Base-by-base conservation (phyloP, 2,113 vertebrate species). In the Falco punctatus region DNA sequence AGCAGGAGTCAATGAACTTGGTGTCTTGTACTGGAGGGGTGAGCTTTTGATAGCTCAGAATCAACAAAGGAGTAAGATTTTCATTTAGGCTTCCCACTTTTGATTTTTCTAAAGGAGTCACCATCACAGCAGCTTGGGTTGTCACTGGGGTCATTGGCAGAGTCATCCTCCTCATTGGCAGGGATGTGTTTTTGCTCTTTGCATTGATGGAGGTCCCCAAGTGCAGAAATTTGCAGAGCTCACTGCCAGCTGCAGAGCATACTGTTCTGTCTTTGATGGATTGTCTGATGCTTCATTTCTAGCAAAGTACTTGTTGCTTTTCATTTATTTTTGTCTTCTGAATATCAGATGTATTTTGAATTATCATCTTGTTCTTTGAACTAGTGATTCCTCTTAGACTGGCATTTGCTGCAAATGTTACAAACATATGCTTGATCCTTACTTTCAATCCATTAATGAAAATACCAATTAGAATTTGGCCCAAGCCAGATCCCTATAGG, bases 141-240 rank as follows among this genome's bases (percentile, higher is more conserved):
- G 19, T 9, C 21, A n/a, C 8, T 13, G 21, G 5, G 5, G 5
- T 58, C 51, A 38, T 5, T 46, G 69, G 5, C 23, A 81, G 20
- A 7, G 18, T 35, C 32, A 5, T 26, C 3, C 5, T 7, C 4
- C 3, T 49, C 2, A 0, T 5, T 51, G 57, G 7, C 28, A 67
- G 10, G 24, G 57, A 77, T 15, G 0, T 15, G 9, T 16, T 90
- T 38, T 69, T 77, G 30, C 23, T 74, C 11, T 69, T 92, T 75
- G 20, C 8, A 10, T 61, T 65, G 42, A 38, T 1, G 2, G 12
- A 4, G 3, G 3, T 79, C 9, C 42, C 15, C 57, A 66, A 17
- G 6, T 1, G 1, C 32, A 69, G 82, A 86, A 92, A 66, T 61
- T 3, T 51, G 57, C 22, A 66, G 20, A 71, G 16, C 6, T 58